These are phyloP conservation scores for Pandemis corylana DNA, from an alignment of 2,888 invertebrate genomes.

Conservation along the genomic window DNA sequence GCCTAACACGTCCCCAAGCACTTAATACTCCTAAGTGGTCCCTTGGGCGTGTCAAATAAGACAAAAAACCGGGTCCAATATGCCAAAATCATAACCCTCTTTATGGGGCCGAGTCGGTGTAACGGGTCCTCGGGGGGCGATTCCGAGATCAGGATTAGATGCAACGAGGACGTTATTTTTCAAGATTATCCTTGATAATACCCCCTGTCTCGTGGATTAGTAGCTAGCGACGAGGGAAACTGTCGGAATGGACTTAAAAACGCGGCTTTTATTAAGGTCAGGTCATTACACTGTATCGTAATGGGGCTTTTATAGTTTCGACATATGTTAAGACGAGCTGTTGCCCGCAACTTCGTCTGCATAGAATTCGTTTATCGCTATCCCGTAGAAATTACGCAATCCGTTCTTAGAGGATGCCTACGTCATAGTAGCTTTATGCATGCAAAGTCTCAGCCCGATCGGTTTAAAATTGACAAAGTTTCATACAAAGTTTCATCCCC, in stretches of 20 bases:
- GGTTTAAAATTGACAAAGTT: too few relatives aligned
- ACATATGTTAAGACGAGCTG: too few relatives aligned
- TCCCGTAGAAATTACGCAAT: too few relatives aligned
- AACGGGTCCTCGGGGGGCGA: constrained; percentile 40
- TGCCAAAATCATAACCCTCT: constrained; percentile 45
- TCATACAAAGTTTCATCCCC: too few relatives aligned
- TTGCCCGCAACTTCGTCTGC: too few relatives aligned
- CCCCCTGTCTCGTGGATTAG: constrained; percentile 28
- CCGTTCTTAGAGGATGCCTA: too few relatives aligned
- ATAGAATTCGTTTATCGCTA: too few relatives aligned
- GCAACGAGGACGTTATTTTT: constrained; percentile 44
- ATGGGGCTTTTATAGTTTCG: too few relatives aligned
- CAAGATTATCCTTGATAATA: constrained; percentile 44
- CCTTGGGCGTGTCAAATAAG: constrained; percentile 20
- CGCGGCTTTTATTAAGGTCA: background rate
- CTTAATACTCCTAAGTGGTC: constrained; percentile 23
- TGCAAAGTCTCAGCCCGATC: too few relatives aligned
- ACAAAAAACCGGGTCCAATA: constrained; percentile 19
- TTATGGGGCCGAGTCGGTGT: constrained; percentile 38
- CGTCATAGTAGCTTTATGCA: too few relatives aligned
- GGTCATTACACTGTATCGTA: too few relatives aligned
- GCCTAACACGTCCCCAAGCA: background rate
- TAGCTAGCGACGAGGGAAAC: background rate
- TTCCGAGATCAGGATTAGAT: constrained; percentile 24
- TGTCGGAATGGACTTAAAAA: background rate